phyloP scores from a whole-genome alignment of 2,113 vertebrate species.

The Perca flavescens region DNA sequence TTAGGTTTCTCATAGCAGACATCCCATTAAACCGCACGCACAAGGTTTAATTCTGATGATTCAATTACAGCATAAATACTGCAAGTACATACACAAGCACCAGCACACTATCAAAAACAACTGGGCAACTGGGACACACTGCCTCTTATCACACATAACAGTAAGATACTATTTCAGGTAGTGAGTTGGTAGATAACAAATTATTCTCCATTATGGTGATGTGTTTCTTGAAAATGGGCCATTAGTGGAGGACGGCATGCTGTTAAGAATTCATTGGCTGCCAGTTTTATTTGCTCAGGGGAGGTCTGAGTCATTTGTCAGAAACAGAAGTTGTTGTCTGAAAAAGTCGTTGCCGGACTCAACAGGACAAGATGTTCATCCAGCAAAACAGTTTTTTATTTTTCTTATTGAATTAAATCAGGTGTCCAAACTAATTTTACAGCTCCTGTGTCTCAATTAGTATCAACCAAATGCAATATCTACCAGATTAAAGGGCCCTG shows the following conservation, averaged over 20 bases:
- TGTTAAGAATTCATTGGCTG: constrained; percentile 59
- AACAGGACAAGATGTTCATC: neutral
- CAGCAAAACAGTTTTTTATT: neutral
- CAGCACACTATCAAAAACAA: neutral
- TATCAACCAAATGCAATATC: neutral
- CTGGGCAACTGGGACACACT: no score
- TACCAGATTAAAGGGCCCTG: neutral
- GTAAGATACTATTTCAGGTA: constrained; percentile 25
- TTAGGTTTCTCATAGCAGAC: neutral
- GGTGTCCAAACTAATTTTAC: neutral
- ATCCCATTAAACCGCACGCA: neutral
- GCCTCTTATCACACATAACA: neutral
- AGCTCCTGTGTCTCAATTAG: neutral
- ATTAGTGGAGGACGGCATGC: constrained; percentile 56
- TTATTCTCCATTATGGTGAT: constrained; percentile 63
- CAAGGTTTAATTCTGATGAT: constrained; percentile 14
- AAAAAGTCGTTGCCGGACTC: neutral
- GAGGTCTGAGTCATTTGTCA: constrained; percentile 52
- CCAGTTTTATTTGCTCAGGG: constrained; percentile 46
- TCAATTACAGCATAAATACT: neutral
- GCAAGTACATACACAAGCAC: neutral
- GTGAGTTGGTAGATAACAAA: constrained; percentile 41
- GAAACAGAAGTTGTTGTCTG: constrained; percentile 30
- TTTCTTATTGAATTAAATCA: neutral
- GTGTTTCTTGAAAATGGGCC: constrained; percentile 56